Conservation (phyloP, 2,113 vertebrate species). For the Xiphophorus couchianus region DNA sequence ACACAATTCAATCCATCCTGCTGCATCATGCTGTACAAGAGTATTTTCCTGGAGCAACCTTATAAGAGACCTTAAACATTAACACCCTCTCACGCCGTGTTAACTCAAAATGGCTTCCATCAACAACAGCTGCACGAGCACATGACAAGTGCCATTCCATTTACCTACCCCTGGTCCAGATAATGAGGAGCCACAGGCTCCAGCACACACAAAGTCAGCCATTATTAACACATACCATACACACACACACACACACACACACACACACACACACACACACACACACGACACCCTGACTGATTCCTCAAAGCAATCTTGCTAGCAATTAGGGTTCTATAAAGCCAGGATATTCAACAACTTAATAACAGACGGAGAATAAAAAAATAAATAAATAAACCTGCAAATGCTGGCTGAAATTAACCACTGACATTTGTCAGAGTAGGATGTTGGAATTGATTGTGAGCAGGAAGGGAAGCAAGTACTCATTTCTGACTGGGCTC, state of each 20-base stretch:
- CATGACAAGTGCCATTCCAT: slow-evolving; percentile 63
- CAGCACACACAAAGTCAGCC: slow-evolving; percentile 11
- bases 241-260: background rate
- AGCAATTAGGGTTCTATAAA: slow-evolving; percentile 47
- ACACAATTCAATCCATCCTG: background rate
- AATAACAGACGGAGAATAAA: slow-evolving; percentile 36
- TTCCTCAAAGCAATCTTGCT: slow-evolving; percentile 6
- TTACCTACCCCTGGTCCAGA: slow-evolving; percentile 66
- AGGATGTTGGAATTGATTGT: slow-evolving; percentile 34
- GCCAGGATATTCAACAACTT: slow-evolving; percentile 26
- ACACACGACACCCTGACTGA: slow-evolving; percentile 2
- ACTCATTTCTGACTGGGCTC: slow-evolving; percentile 9
- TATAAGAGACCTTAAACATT: slow-evolving; percentile 11
- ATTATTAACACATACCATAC: slow-evolving; percentile 2
- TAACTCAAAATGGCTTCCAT: slow-evolving; percentile 47
- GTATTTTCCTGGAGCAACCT: slow-evolving; percentile 6
- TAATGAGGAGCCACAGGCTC: slow-evolving; percentile 64
- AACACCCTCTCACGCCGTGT: slow-evolving; percentile 40
- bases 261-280: background rate
- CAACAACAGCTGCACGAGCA: slow-evolving; percentile 53
- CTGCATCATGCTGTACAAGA: background rate
- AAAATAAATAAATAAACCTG: slow-evolving; percentile 19
- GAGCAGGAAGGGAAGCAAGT: slow-evolving; percentile 11
- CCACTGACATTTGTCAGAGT: slow-evolving; percentile 40
- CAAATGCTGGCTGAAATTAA: slow-evolving; percentile 27